Conservation (phyloP, 2,113 vertebrate genomes). For the Oncorhynchus masou region DNA sequence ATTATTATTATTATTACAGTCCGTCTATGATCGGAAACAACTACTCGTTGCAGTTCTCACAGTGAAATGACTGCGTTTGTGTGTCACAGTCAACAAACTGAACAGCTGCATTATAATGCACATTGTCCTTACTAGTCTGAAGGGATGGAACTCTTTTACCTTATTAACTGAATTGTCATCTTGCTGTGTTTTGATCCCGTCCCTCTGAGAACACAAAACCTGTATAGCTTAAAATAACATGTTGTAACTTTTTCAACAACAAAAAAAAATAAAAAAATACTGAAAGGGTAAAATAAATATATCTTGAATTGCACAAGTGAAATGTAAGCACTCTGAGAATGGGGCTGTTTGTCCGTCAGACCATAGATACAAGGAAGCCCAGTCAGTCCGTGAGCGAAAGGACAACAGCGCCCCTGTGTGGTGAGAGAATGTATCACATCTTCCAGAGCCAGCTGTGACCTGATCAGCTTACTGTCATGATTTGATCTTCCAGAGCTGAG, state of each 20-base stretch:
- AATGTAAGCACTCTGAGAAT: conserved; percentile 73
- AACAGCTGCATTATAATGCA: neutral
- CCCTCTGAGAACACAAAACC: conserved; percentile 38
- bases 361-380: neutral
- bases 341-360: conserved; percentile 15
- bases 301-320: conserved; percentile 86
- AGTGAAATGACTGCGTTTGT: neutral
- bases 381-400: conserved; percentile 32
- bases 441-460: conserved; percentile 31
- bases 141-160: neutral
- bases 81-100: neutral
- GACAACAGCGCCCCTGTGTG: conserved; percentile 13
- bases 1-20: no score
- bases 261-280: conserved; percentile 59
- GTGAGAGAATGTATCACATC: conserved; percentile 41
- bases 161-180: neutral
- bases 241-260: neutral
- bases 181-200: neutral
- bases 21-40: no score
- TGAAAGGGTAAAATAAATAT: conserved; percentile 94
- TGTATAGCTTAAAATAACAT: conserved; percentile 29
- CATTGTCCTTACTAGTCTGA: neutral
- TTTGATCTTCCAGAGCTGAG: conserved; percentile 98
- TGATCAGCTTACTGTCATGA: conserved; percentile 80
- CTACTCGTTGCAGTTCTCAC: no score